Evolutionary conservation across 2,113 vertebrate genomes (phyloP).

Genomic region (Ivindomyrus marchei): DNA sequence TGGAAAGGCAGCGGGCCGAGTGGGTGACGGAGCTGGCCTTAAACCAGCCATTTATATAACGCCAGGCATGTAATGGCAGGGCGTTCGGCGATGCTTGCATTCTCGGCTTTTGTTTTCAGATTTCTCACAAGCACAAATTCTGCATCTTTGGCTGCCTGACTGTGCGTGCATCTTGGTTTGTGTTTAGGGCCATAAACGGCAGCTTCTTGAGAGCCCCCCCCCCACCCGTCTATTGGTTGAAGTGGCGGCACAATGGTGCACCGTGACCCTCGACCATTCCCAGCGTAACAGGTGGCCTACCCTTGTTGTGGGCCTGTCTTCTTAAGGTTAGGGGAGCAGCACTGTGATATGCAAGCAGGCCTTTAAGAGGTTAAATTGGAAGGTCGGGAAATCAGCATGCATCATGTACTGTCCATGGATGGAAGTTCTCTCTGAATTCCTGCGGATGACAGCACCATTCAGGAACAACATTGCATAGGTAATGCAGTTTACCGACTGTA

Average conservation of each 20-base stretch:
- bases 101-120: neutral
- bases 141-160: neutral
- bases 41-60: constrained; percentile 4
- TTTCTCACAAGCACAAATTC: neutral
- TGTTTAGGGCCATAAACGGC: neutral
- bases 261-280: neutral
- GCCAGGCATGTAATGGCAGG: neutral
- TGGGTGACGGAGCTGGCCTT: neutral
- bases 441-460: neutral
- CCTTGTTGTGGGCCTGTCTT: neutral
- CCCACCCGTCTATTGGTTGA: neutral
- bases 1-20: neutral
- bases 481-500: neutral
- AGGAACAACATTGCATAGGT: neutral
- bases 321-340: neutral
- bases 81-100: neutral
- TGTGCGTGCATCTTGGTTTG: neutral
- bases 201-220: neutral
- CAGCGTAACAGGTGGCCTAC: neutral
- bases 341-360: neutral
- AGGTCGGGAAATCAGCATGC: neutral
- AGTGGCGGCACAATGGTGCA: neutral
- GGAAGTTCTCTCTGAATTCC: neutral
- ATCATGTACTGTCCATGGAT: neutral
- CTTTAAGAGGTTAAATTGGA: neutral